Evolutionary conservation across 2,797 vertebrate species (phyloP), one percentile per base, ranked within the genome.

Genomic region (Lacerta bilineata): DNA sequence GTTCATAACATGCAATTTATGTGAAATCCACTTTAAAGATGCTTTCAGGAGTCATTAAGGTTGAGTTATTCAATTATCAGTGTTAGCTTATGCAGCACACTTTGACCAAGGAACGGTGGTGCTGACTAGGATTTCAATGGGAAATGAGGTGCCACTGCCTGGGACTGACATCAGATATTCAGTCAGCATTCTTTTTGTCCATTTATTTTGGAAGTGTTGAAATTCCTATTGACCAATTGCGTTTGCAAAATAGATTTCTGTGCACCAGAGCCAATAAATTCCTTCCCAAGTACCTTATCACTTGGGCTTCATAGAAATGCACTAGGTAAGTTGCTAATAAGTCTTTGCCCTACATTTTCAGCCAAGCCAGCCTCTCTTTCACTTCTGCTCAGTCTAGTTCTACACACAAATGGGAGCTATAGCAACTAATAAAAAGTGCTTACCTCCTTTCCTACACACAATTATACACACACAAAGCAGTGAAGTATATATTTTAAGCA

Each of bases 31-130:
- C 87, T 95, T 92, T 29, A 87, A 86, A 84, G 84, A 41, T 10
- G 64, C 81, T 90, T 90, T 90, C 86, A 78, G 91, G 90, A 23
- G 66, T 78, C 75, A 0, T 4, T 36, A 82, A 87, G 87, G 89
- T 94, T 92, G 90, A 80, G 86, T 88, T 86, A 64, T 80, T 68
- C 90, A 92, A 91, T 91, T 92, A 91, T 84, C 74, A 66, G 0
- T 87, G 55, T 69, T 69, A 87, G 3, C 25, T 81, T 86, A 82
- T 91, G 87, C 80, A 5, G 87, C 89, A n/a, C 78, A 0, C 87
- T 94, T 89, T 88, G 68, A 82, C 87, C 80, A 88, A 87, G 29
- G n/a, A 90, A 50, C 0, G 8, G 1, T 86, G 66, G 46, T 84
- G 25, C 43, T 69, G 83, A 27, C 71, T 69, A 75, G 88, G n/a